These are phyloP conservation scores for Octopus bimaculoides DNA, from an alignment of 1,140 invertebrate genomes.

Conservation along the genomic window DNA sequence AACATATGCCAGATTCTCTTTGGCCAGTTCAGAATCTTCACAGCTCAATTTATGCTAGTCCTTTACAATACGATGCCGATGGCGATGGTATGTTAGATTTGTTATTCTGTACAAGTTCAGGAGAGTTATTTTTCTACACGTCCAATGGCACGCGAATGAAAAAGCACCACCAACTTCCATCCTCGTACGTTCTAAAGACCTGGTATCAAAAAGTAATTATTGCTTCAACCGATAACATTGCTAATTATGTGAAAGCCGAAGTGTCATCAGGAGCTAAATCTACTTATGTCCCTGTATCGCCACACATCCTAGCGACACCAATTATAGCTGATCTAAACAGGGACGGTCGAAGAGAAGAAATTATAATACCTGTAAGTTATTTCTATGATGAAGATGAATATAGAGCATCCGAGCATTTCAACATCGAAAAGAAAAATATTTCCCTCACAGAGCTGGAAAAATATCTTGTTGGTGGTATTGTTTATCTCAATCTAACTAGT, in stretches of 20 bases:
- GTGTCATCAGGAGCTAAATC: background rate
- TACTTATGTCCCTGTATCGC: slow-evolving; percentile 38
- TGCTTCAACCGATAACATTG: slow-evolving; percentile 17
- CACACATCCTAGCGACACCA: slow-evolving; percentile 43
- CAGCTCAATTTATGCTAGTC: slow-evolving; percentile 44
- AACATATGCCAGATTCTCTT: slow-evolving; percentile 27
- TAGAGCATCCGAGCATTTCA: slow-evolving; percentile 23
- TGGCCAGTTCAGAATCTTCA: slow-evolving; percentile 49
- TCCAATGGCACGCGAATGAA: slow-evolving; percentile 32
- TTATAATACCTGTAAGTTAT: slow-evolving; percentile 47
- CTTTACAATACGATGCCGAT: slow-evolving; percentile 50
- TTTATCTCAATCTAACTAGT: slow-evolving; percentile 40
- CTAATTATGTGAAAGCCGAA: slow-evolving; percentile 20
- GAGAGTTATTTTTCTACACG: slow-evolving; percentile 42
- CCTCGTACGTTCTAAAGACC: slow-evolving; percentile 32
- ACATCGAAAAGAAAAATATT: slow-evolving; percentile 12
- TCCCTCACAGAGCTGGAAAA: slow-evolving; percentile 33
- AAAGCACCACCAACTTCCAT: slow-evolving; percentile 27
- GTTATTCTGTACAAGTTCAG: slow-evolving; percentile 41
- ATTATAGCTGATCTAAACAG: slow-evolving; percentile 44
- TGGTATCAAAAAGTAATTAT: slow-evolving; percentile 30
- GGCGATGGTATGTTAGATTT: slow-evolving; percentile 49
- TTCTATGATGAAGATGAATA: slow-evolving; percentile 49
- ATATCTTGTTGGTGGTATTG: slow-evolving; percentile 43
- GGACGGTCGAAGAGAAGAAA: slow-evolving; percentile 39